Base-by-base conservation (phyloP, 2,888 invertebrate genomes). In the Drosophila mettleri region DNA sequence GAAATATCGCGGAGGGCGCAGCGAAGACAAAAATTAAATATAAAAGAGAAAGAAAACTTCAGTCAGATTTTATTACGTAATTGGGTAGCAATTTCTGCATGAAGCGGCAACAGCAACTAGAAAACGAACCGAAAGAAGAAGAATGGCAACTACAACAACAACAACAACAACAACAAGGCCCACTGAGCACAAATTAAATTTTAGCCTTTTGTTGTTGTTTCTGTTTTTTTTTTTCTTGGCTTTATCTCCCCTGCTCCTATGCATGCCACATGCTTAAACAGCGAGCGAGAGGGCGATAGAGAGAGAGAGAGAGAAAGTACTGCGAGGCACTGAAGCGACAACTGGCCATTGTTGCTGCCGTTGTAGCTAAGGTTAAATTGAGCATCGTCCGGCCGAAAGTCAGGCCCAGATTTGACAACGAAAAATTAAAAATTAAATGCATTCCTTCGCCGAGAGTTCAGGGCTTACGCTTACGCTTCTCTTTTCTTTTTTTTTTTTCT, bases 61-160 rank as follows among this genome's bases (percentile, higher is more conserved):
- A 87, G 80, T 87, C 79, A 80, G 87, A 85, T 85, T 87, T 85
- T 83, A 85, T 87, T 83, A 83, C 86, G 86, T 85, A 85, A 85
- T 85, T 85, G 88, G 85, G 85, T 87, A 85, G 87, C 86, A 85
- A 85, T 85, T 87, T 85, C 82, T 82, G 69, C 83, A 79, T 76
- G 84, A 68, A 62, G 55, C 74, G 68, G 54, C 73, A 69, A 18
- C 48, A 68, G 27, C 54, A 75, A 48, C 31, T 64, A 34, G 58
- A 64, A 22, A 43, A 24, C 39, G 58, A 60, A 9, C 16, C 10
- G 14, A 12, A 22, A 41, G 31, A 9, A 20, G 31, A n/a, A 31
- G 20, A 31, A 16, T 20, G 31, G 24, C 39, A 31, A 33, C 33
- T 20, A 43, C 59, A 69, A 41, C 60, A 67, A 8, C 31, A 49